Evolutionary conservation across 2,888 invertebrate species (phyloP), one percentile per base, ranked within the genome.

Genomic region (Lordiphosa andalusiaca): DNA sequence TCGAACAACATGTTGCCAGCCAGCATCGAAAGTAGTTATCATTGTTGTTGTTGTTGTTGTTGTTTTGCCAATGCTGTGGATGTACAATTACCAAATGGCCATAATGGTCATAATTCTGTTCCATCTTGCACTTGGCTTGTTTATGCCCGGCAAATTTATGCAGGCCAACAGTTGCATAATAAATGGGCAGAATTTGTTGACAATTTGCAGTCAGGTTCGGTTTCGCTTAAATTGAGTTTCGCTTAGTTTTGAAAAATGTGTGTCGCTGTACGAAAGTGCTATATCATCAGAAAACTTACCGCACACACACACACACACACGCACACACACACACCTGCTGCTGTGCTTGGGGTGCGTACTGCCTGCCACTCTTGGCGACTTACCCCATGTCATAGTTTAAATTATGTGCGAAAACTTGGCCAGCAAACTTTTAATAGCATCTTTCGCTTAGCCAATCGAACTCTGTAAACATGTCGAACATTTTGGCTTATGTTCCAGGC

Each of bases 341-440:
- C 51, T 25, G 25, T 25, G 25, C 30, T 30, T 1, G 30, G 30
- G 30, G 30, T 30, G 7, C 4, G 30, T 30, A 30, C 30, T 30
- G 9, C 59, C 30, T 30, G 9, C 59, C 23, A 9, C 42, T 42
- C 30, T 16, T 44, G 33, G 16, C 41, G 38, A 37, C 47, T 48
- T 33, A 16, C 41, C 46, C 54, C 65, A 39, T 76, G 72, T 73
- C 77, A 71, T 72, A 73, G 84, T 72, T 77, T 71, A 78, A 85
- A 81, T 85, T 84, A 81, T 78, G 74, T 78, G 74, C 66, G 48
- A 74, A 85, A 85, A 60, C 80, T 84, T 53, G 13, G 49, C 47
- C 19, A 33, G 10, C 7, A 67, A 85, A 84, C 69, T 85, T 84
- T 84, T 84, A 85, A 85, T 84, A 73, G 84, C 78, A 62, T 78